Evolutionary conservation across 2,113 vertebrate genomes (phyloP).

Genomic region (Xyliphius kryptos): DNA sequence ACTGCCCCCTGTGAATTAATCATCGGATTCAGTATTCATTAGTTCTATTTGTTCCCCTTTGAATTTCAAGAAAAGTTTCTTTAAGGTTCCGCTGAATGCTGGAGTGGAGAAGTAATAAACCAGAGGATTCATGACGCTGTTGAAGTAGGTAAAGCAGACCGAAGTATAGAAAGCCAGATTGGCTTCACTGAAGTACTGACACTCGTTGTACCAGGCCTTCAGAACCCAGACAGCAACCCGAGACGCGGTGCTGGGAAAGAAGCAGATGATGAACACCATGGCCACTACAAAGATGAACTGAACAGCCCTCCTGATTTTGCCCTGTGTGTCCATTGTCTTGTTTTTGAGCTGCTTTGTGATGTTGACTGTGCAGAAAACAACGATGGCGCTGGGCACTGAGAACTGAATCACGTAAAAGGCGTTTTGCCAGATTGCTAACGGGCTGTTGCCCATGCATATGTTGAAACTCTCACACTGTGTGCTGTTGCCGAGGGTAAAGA

Average conservation of each 20-base stretch:
- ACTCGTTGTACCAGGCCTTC: slow-evolving; percentile 51
- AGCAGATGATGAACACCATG: slow-evolving; percentile 63
- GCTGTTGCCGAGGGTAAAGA: slow-evolving; percentile 49
- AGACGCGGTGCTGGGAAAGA: slow-evolving; percentile 65
- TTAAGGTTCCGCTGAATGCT: slow-evolving; percentile 55
- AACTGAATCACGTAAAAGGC: slow-evolving; percentile 64
- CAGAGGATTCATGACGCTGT: slow-evolving; percentile 69
- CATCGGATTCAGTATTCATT: too few relatives aligned
- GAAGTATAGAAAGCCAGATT: slow-evolving; percentile 66
- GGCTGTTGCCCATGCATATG: slow-evolving; percentile 59
- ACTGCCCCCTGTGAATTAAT: too few relatives aligned
- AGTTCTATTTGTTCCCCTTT: slow-evolving; percentile 29
- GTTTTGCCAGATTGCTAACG: slow-evolving; percentile 64
- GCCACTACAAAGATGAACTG: slow-evolving; percentile 64
- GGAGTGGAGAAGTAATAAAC: slow-evolving; percentile 72
- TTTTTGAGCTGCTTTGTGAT: slow-evolving; percentile 63
- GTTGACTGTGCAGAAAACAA: slow-evolving; percentile 62
- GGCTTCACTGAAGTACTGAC: slow-evolving; percentile 51
- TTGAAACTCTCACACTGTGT: slow-evolving; percentile 72
- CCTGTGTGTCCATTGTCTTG: slow-evolving; percentile 56
- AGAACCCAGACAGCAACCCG: slow-evolving; percentile 55
- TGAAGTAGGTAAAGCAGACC: slow-evolving; percentile 69
- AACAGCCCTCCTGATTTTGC: slow-evolving; percentile 65
- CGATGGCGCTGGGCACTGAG: slow-evolving; percentile 55
- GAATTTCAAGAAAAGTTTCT: slow-evolving; percentile 51